phyloP scores from a whole-genome alignment of 2,888 invertebrate genomes.

The Incurvaria masculella region DNA sequence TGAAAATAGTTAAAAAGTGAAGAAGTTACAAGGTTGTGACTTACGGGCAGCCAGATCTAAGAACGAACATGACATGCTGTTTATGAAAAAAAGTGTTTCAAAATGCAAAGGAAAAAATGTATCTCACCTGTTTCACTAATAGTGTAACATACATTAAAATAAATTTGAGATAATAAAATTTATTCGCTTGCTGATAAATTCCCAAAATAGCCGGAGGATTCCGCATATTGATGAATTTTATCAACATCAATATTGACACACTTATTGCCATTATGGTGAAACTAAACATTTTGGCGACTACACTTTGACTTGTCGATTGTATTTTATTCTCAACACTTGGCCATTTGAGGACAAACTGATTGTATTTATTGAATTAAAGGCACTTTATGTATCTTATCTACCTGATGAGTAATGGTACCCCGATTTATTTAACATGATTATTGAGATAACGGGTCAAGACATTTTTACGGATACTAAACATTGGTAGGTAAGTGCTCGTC shows the following conservation, averaged over 20 bases:
- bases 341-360: too few species aligned
- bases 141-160: constrained; percentile 41
- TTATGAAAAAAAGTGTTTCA: neutral
- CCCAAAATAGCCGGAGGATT: constrained; percentile 41
- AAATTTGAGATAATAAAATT: constrained; percentile 51
- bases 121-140: constrained; percentile 42
- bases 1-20: too few species aligned
- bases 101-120: constrained; percentile 2
- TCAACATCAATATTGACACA: constrained; percentile 19
- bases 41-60: neutral
- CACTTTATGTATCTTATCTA: too few species aligned
- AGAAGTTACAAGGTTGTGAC: neutral
- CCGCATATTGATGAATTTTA: constrained; percentile 31
- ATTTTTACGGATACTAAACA: too few species aligned
- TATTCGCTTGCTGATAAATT: constrained; percentile 49
- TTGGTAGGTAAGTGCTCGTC: too few species aligned
- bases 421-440: too few species aligned
- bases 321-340: too few species aligned
- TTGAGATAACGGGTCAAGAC: too few species aligned
- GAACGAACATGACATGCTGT: neutral
- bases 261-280: neutral
- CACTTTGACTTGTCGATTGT: too few species aligned
- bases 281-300: neutral
- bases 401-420: too few species aligned
- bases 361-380: too few species aligned